Evolutionary conservation across 37 sponge, comb jelly and placozoan genomes (phyloP).

Genomic region (Haliclona indistincta): DNA sequence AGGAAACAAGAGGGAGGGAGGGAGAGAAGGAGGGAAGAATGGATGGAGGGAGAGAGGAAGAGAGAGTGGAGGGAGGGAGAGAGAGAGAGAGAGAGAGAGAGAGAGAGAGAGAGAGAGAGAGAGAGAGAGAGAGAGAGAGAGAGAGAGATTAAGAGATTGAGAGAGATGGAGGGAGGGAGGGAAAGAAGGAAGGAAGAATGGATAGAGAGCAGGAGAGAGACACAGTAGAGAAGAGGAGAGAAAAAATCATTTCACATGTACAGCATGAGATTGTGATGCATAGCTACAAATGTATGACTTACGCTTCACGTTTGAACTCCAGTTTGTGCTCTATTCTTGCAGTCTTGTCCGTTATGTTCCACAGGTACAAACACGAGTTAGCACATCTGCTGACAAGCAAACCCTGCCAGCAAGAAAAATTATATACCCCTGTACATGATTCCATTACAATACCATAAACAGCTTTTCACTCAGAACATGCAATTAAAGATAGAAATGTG

Average conservation of each 20-base stretch:
- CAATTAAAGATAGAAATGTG: not conserved
- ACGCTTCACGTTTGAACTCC: slow-evolving; percentile 34
- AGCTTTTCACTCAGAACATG: too few species aligned
- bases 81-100: too few species aligned
- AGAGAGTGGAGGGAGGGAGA: too few species aligned
- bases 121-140: slow-evolving; percentile 26
- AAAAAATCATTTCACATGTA: too few species aligned
- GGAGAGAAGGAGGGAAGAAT: not conserved
- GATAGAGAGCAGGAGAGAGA: slow-evolving; percentile 2
- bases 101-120: too few species aligned
- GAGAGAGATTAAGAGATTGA: too few species aligned
- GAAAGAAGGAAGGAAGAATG: not conserved
- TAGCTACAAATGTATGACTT: not conserved
- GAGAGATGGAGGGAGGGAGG: too few species aligned
- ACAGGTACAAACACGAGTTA: slow-evolving; percentile 32
- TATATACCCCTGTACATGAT: too few species aligned
- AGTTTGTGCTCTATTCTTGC: slow-evolving; percentile 41
- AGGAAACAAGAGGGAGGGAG: too few species aligned
- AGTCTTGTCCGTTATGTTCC: slow-evolving; percentile 31
- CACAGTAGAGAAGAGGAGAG: not conserved
- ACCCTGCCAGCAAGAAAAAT: slow-evolving; percentile 24
- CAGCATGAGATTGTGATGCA: too few species aligned
- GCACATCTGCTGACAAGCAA: slow-evolving; percentile 38
- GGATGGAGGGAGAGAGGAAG: too few species aligned
- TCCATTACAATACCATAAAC: too few species aligned